Evolutionary conservation across 2,113 vertebrate genomes (phyloP), one percentile per base, ranked within the genome.

Genomic region (Hippocampus abdominalis): DNA sequence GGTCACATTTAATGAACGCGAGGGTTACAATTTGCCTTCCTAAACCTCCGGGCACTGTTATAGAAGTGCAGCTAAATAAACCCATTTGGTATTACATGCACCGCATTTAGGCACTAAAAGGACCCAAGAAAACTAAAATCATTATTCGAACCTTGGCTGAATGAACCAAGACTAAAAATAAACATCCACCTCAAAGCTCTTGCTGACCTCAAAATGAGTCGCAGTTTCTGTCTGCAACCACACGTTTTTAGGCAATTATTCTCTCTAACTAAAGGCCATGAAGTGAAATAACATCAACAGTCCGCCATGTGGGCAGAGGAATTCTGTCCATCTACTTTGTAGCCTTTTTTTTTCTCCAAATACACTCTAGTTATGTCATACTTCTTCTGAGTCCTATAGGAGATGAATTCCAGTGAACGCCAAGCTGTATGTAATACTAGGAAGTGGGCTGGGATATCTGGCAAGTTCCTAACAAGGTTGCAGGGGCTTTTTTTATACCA

Each of bases 401-500:
- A 72, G 63, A 83, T 64, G 44, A 81, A 86, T 85, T 86, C 62
- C 71, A 84, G 61, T 86, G 81, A 85, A 8, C 61, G 61, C 5
- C n/a, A 63, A 3, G 20, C 36, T 57, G 11, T 18, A 75, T 57
- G 8, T 27, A 75, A 75, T 77, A 61, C 42, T 71, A 72, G 66
- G 9, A 32, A 53, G 56, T n/a, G 15, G 57, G 65, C 62, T 73
- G 40, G 68, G 76, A 72, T 62, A 36, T 79, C 32, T 83, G 81
- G 71, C 66, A 57, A 15, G 9, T 32, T 10, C 42, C 62, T 51
- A 66, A 39, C 3, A 61, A 46, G 42, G 63, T 13, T 23, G n/a
- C 23, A 48, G 74, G 67, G 51, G 8, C 6, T 8, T 20, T 21
- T 23, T 53, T 53, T 2, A 10, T 10, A 9, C 49, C 21, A 53